These are phyloP conservation scores for Trachemys scripta DNA, from an alignment of 2,113 vertebrate genomes.

Conservation along the genomic window DNA sequence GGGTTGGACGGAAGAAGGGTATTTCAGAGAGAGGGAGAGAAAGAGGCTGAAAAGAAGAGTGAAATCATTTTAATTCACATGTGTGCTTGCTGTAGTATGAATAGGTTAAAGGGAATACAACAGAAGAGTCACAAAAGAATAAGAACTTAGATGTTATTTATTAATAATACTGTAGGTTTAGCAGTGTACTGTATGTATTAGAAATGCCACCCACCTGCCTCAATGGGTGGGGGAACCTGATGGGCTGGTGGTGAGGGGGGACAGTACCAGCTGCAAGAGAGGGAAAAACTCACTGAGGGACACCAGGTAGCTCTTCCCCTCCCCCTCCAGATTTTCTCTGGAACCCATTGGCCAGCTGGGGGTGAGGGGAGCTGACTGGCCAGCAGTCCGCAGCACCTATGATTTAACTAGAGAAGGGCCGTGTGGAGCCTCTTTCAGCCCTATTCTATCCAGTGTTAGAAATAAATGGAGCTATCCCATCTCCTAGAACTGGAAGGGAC, in stretches of 20 bases:
- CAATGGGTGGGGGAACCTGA: neutral
- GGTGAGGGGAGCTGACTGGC: neutral
- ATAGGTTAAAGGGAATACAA: neutral
- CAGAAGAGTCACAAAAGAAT: neutral
- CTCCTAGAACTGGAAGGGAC: too few relatives aligned
- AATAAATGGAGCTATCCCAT: too few relatives aligned
- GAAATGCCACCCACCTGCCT: neutral
- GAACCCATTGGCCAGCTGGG: neutral
- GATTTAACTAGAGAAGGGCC: neutral
- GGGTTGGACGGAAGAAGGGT: neutral
- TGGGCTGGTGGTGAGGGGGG: neutral
- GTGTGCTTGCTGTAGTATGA: neutral
- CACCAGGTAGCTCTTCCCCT: neutral
- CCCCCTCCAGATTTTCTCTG: neutral
- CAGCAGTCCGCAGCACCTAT: neutral
- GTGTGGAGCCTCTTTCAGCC: neutral
- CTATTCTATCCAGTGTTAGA: neutral
- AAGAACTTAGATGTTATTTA: neutral
- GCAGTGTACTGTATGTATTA: neutral
- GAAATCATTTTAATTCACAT: neutral
- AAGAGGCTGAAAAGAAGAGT: neutral
- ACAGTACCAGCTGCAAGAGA: neutral
- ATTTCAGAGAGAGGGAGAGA: neutral
- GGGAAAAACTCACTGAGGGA: neutral
- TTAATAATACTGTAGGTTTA: neutral